Evolutionary conservation across 2,113 vertebrate species (phyloP).

Genomic region (Ptyas mucosa): DNA sequence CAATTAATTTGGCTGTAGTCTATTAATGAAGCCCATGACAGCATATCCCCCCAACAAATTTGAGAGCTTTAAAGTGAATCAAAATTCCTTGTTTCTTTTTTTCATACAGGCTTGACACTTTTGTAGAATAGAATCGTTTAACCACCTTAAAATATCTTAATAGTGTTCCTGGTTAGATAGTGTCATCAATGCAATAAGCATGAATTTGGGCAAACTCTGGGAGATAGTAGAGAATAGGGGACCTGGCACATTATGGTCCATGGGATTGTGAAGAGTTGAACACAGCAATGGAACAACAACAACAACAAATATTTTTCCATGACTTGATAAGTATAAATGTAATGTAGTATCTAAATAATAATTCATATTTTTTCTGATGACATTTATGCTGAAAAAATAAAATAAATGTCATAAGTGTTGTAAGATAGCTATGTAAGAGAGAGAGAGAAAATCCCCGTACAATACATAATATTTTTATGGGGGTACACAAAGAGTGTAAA

Average conservation of each 20-base stretch:
- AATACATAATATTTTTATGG: not conserved
- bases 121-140: not conserved
- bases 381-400: not conserved
- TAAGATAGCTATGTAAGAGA: not conserved
- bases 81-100: not conserved
- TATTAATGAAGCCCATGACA: not conserved
- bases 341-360: not conserved
- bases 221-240: not conserved
- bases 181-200: not conserved
- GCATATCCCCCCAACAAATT: not conserved
- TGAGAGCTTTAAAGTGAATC: not conserved
- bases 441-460: not conserved
- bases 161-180: not conserved
- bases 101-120: not conserved
- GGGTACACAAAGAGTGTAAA: not conserved
- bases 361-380: not conserved
- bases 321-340: not conserved
- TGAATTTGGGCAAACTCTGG: not conserved
- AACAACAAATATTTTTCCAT: not conserved
- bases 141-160: not conserved
- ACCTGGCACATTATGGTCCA: not conserved
- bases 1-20: not conserved
- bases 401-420: not conserved
- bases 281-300: not conserved
- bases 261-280: not conserved